phyloP scores from a whole-genome alignment of 2,888 invertebrate genomes.

The Sepiola atlantica region DNA sequence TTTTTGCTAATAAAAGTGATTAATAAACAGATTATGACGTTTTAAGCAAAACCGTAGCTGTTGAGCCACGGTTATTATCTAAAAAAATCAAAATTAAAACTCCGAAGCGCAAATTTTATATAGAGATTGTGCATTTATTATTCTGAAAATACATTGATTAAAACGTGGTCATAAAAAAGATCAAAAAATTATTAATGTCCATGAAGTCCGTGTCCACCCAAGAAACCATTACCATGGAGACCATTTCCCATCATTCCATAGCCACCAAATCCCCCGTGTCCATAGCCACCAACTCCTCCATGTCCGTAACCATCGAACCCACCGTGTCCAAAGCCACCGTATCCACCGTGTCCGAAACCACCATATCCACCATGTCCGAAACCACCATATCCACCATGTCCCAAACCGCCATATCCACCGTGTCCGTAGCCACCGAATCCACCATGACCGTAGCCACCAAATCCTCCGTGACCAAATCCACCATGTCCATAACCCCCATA shows the following conservation, averaged over 20 bases:
- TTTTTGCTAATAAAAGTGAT: too few relatives aligned
- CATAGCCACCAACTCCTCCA: not conserved
- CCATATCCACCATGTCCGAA: not conserved
- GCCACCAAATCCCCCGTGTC: not conserved
- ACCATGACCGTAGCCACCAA: not conserved
- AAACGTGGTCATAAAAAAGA: not conserved
- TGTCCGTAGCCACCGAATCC: not conserved
- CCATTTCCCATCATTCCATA: not conserved
- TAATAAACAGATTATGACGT: too few relatives aligned
- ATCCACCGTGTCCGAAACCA: not conserved
- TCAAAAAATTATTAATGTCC: not conserved
- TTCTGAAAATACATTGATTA: not conserved
- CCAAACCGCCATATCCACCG: not conserved
- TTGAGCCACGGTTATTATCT: too few relatives aligned
- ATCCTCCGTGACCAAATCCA: not conserved
- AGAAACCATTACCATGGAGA: not conserved
- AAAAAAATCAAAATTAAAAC: not conserved
- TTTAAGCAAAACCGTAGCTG: too few relatives aligned
- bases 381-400: not conserved
- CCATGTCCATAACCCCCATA: not conserved
- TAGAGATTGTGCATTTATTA: not conserved
- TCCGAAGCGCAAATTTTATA: not conserved
- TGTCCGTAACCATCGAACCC: not conserved
- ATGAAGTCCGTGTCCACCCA: constrained; percentile 32
- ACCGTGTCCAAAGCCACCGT: not conserved